phyloP scores from a whole-genome alignment of 2,888 invertebrate genomes.

The Hedychridium roseum region DNA sequence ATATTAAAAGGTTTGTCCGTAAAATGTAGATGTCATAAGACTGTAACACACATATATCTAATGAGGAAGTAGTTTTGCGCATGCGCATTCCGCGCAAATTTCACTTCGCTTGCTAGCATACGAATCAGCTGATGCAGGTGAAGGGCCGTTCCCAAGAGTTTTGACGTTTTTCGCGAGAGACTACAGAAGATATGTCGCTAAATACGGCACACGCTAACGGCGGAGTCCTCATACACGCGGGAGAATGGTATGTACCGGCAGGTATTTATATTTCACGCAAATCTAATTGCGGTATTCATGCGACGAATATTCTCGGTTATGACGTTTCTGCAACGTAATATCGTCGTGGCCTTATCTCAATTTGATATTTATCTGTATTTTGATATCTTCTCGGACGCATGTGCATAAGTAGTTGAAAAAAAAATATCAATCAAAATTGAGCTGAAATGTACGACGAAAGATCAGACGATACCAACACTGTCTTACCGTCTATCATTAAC shows the following conservation, averaged over 20 bases:
- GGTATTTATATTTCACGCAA: no score
- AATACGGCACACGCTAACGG: conserved; percentile 96
- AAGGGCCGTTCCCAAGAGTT: conserved; percentile 14
- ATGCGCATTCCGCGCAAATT: conserved; percentile 34
- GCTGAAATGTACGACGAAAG: no score
- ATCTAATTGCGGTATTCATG: no score
- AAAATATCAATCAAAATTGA: no score
- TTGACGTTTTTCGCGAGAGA: conserved; percentile 6
- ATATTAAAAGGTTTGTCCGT: no score
- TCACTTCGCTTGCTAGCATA: conserved; percentile 37
- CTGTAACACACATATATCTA: no score
- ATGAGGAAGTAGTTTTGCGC: conserved; percentile 28
- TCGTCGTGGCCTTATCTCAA: conserved; percentile 10
- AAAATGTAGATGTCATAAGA: conserved; percentile 6
- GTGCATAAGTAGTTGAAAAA: no score
- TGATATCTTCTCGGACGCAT: no score
- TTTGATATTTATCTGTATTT: no score
- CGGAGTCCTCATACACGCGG: conserved; percentile 93
- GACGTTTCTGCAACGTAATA: conserved; percentile 34
- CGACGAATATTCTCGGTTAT: conserved; percentile 22
- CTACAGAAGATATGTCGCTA: conserved; percentile 78
- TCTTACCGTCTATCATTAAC: no score
- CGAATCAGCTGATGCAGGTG: conserved; percentile 50
- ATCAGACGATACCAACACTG: no score
- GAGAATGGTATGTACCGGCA: conserved; percentile 84